Percentiles rank a stretch among this genome's conserved stretches.
Conservation (phyloP, 2,113 vertebrate genomes). For the Tenrec ecaudatus region DNA sequence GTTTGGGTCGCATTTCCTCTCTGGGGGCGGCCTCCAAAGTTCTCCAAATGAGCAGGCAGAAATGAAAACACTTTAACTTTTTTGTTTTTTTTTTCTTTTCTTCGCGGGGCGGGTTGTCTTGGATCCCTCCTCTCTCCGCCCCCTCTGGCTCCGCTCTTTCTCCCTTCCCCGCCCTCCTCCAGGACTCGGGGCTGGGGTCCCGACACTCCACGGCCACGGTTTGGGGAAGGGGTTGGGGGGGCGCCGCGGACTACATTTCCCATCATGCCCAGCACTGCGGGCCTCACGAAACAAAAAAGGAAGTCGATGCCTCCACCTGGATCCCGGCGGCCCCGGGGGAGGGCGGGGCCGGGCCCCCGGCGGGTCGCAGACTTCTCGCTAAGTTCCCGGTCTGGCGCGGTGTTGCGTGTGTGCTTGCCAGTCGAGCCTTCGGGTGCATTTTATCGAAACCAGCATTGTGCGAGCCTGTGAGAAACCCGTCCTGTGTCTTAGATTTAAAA, state of each 20-base stretch:
- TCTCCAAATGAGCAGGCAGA: slow-evolving; percentile 79
- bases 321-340: slow-evolving; percentile 71
- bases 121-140: slow-evolving; percentile 70
- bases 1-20: slow-evolving; percentile 81
- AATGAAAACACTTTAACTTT: slow-evolving; percentile 87
- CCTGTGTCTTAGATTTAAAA: slow-evolving; percentile 82
- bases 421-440: slow-evolving; percentile 85
- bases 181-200: slow-evolving; percentile 50
- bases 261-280: slow-evolving; percentile 86
- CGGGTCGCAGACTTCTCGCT: slow-evolving; percentile 68
- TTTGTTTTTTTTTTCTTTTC: slow-evolving; percentile 59
- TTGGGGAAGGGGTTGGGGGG: slow-evolving; percentile 76
- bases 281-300: slow-evolving; percentile 80
- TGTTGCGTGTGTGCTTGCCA: slow-evolving; percentile 60
- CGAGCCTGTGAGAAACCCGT: slow-evolving; percentile 86
- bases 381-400: slow-evolving; percentile 67
- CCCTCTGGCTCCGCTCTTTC: slow-evolving; percentile 49
- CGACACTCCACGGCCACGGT: slow-evolving; percentile 60
- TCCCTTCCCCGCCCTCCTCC: slow-evolving; percentile 61
- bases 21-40: slow-evolving; percentile 80
- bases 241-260: slow-evolving; percentile 86
- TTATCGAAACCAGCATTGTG: slow-evolving; percentile 89
- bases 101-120: slow-evolving; percentile 70
- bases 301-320: slow-evolving; percentile 80
- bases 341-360: slow-evolving; percentile 69